A percentile compares a stretch with the other conserved stretches of the same genome.
Conservation (phyloP, 2,797 vertebrate species). For the Yasuhikotakia modesta region DNA sequence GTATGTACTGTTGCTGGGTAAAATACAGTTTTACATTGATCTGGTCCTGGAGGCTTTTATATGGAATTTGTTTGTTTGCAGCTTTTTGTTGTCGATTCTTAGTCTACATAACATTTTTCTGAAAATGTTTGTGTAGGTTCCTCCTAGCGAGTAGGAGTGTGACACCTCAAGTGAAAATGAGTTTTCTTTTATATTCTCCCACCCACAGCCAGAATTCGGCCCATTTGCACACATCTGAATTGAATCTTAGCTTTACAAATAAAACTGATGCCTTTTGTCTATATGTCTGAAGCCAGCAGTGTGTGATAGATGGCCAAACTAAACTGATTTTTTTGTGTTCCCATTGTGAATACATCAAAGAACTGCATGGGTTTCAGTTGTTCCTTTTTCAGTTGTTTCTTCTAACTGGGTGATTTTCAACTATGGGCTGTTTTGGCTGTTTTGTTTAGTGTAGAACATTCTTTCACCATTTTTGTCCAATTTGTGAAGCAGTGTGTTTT, state of each 20-base stretch:
- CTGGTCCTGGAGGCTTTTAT: background rate
- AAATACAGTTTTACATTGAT: background rate
- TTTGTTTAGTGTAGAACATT: background rate
- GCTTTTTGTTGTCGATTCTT: background rate
- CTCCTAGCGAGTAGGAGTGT: background rate
- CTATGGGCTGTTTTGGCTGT: background rate
- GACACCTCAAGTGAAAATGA: slow-evolving; percentile 6
- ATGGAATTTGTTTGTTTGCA: background rate
- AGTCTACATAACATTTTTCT: background rate
- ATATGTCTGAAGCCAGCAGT: background rate
- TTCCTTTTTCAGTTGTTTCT: background rate
- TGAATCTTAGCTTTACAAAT: no score
- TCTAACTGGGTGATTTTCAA: slow-evolving; percentile 8
- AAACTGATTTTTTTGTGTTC: background rate
- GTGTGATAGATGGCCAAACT: background rate
- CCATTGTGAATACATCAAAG: background rate
- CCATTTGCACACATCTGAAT: background rate
- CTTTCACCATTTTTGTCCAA: no score
- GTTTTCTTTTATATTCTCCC: slow-evolving; percentile 4
- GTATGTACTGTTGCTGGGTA: no score
- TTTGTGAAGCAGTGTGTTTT: no score
- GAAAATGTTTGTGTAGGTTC: background rate
- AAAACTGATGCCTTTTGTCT: background rate
- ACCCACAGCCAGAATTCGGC: background rate
- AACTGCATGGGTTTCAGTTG: slow-evolving; percentile 28